Percentiles rank a stretch among this genome's conserved stretches.
These are phyloP conservation scores for Sesamia nonagrioides DNA, from an alignment of 1,140 invertebrate genomes.

Conservation along the genomic window DNA sequence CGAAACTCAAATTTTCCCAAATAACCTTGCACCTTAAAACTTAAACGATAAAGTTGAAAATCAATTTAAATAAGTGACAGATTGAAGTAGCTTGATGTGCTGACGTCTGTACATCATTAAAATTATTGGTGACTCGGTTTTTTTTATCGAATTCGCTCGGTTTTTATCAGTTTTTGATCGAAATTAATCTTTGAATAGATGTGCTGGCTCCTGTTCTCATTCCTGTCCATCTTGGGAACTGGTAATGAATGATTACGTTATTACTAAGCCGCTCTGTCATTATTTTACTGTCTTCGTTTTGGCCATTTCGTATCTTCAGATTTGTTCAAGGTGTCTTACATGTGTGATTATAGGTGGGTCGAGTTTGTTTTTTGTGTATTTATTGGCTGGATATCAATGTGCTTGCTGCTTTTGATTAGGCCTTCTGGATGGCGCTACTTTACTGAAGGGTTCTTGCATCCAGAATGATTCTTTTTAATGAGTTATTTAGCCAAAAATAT, in stretches of 20 bases:
- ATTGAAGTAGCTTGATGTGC: too few relatives aligned
- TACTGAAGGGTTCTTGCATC: too few relatives aligned
- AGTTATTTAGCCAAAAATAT: too few relatives aligned
- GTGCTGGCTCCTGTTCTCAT: conserved; percentile 20
- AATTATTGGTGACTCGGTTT: conserved; percentile 14
- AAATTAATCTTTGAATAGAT: conserved; percentile 19
- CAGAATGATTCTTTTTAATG: too few relatives aligned
- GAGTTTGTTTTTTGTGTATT: neutral
- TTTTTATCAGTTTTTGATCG: neutral
- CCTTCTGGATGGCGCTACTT: too few relatives aligned
- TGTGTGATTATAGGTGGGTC: neutral
- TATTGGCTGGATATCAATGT: neutral
- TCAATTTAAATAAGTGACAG: too few relatives aligned
- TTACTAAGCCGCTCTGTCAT: conserved; percentile 47
- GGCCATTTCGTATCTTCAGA: conserved; percentile 11
- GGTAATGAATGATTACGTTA: conserved; percentile 40
- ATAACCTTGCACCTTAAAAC: too few relatives aligned
- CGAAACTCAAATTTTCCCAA: too few relatives aligned
- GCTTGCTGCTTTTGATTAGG: too few relatives aligned
- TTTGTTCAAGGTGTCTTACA: conserved; percentile 8
- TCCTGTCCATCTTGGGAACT: conserved; percentile 13
- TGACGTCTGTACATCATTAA: conserved; percentile 34
- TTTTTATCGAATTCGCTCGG: conserved; percentile 25
- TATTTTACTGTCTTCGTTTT: conserved; percentile 21
- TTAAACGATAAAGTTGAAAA: too few relatives aligned